Evolutionary conservation across 2,888 invertebrate genomes (phyloP), one percentile per base, ranked within the genome.

Genomic region (Andrena chrysosceles): DNA sequence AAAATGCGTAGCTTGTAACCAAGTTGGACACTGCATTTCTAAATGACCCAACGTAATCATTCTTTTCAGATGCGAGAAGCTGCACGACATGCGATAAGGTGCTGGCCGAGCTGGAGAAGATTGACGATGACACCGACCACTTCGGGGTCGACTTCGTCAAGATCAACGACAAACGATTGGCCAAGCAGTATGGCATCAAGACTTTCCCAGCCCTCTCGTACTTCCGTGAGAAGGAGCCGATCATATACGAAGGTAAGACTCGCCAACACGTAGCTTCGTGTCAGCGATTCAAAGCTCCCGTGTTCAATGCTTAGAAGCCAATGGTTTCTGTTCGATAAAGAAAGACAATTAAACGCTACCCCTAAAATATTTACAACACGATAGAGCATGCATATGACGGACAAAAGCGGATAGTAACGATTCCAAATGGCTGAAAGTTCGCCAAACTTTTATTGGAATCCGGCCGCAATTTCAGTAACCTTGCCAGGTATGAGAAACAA

Each of bases 151-250:
- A 98, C 95, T 98, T 98, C 95, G 98, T 98, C 91, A 98, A 98
- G 95, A 98, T 98, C 95, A 98, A 98, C 96, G 98, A 98, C 95
- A 98, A 98, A 96, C 96, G 98, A 95, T 96, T 98, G 93, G 99
- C 99, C 89, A 98, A 98, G 94, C 98, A 98, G 93, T 98, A 98
- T 96, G 99, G 99, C 94, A 98, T 99, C 95, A 97, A 97, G 94
- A 98, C 96, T 94, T 99, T 99, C 95, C 99, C 99, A 92, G 98
- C 99, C 91, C 97, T 99, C 95, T 98, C 98, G 92, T 99, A 99
- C 94, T 99, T 98, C 96, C 97, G 99, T 95, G 98, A 99, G 95
- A 98, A 97, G 95, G 98, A 98, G 95, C 98, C 99, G 93, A 98
- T 98, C 94, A 97, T 98, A 93, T 99, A 98, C 95, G 98, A 99